Percentiles rank a stretch among this genome's conserved stretches.
phyloP scores from a whole-genome alignment of 2,888 invertebrate genomes.

The Melinopterus prodromus region DNA sequence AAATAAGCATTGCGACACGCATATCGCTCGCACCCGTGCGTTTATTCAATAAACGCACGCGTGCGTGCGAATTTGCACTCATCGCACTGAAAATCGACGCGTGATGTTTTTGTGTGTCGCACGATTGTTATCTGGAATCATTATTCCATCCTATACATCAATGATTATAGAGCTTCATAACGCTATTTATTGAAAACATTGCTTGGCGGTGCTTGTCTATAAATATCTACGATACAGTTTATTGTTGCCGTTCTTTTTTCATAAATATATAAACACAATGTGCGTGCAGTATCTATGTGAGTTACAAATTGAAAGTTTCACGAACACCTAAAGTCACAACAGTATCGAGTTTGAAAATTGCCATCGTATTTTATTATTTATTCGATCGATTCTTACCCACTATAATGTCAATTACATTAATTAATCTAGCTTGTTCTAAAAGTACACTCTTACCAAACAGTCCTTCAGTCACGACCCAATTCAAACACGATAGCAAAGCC shows the following conservation, averaged over 20 bases:
- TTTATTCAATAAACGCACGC: too few species aligned
- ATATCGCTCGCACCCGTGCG: too few species aligned
- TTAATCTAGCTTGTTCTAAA: not conserved
- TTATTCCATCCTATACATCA: not conserved
- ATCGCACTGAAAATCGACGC: too few species aligned
- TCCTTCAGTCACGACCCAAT: too few species aligned
- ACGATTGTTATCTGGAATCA: too few species aligned
- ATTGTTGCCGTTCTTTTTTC: not conserved
- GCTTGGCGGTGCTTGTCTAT: not conserved
- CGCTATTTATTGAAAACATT: too few species aligned
- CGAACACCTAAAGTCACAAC: not conserved
- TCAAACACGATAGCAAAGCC: too few species aligned
- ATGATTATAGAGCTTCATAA: too few species aligned
- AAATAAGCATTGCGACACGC: too few species aligned
- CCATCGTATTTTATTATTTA: not conserved
- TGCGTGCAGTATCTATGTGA: too few species aligned
- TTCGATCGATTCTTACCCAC: not conserved
- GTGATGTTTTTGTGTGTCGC: too few species aligned
- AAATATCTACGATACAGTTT: constrained; percentile 9
- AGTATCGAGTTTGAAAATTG: not conserved
- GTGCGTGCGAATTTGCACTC: too few species aligned
- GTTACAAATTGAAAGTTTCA: not conserved
- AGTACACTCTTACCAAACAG: not conserved
- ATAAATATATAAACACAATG: not conserved
- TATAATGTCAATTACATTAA: not conserved